Percentiles rank a stretch among this genome's conserved stretches.
phyloP scores from a whole-genome alignment of 2,888 invertebrate species.

The Venusia cambrica region DNA sequence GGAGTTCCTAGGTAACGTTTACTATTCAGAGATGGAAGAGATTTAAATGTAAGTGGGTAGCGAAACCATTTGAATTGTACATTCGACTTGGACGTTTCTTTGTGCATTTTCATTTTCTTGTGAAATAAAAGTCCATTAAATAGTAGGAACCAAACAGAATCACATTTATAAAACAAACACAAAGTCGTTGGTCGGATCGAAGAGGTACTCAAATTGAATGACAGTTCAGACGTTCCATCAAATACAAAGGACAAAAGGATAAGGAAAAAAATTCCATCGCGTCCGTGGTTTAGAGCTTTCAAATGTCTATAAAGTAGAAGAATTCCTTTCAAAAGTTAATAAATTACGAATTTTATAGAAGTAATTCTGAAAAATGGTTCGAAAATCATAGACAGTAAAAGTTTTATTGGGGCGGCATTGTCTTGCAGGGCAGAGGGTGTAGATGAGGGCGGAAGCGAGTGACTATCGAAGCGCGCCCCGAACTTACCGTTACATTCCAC shows the following conservation, averaged over 20 bases:
- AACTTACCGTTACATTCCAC: slow-evolving; percentile 41
- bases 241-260: slow-evolving; percentile 24
- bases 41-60: slow-evolving; percentile 4
- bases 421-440: slow-evolving; percentile 28
- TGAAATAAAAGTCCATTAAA: slow-evolving; percentile 8
- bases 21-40: not conserved
- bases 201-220: slow-evolving; percentile 19
- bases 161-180: slow-evolving; percentile 15
- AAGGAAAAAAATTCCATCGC: slow-evolving; percentile 37
- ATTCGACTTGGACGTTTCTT: slow-evolving; percentile 4
- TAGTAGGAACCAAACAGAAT: slow-evolving; percentile 4
- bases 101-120: slow-evolving; percentile 6
- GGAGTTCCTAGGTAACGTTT: slow-evolving; percentile 6
- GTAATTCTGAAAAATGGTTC: slow-evolving; percentile 68
- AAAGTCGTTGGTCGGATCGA: slow-evolving; percentile 11
- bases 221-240: slow-evolving; percentile 30
- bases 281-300: slow-evolving; percentile 42
- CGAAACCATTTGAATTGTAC: slow-evolving; percentile 10
- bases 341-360: slow-evolving; percentile 72
- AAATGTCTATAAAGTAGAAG: slow-evolving; percentile 44
- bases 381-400: slow-evolving; percentile 74
- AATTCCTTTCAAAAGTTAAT: slow-evolving; percentile 24
- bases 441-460: slow-evolving; percentile 35
- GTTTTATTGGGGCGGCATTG: slow-evolving; percentile 72
- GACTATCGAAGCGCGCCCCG: slow-evolving; percentile 27